These are phyloP conservation scores for Drosophila pandora DNA, from an alignment of 1,140 invertebrate species.

Conservation along the genomic window DNA sequence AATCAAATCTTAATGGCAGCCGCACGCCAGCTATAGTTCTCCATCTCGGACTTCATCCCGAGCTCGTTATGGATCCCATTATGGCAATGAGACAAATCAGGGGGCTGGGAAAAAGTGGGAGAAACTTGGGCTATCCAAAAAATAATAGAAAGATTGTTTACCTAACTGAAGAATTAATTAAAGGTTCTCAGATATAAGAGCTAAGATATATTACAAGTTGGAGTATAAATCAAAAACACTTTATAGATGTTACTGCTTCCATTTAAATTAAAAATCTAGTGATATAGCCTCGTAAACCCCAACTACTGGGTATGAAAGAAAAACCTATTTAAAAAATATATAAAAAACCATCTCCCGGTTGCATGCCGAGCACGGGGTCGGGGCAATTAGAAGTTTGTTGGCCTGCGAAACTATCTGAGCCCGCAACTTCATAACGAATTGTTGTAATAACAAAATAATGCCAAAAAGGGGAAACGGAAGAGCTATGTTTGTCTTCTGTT, in stretches of 20 bases:
- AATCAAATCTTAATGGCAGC: slow-evolving; percentile 62
- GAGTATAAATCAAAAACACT: neutral
- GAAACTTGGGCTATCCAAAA: neutral
- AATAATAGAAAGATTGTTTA: neutral
- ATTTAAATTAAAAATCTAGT: neutral
- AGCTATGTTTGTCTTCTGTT: slow-evolving; percentile 56
- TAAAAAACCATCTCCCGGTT: slow-evolving; percentile 34
- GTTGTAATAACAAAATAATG: slow-evolving; percentile 59
- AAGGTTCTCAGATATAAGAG: too few relatives aligned
- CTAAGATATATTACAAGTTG: too few relatives aligned
- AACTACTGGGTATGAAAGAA: neutral
- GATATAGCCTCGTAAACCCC: neutral
- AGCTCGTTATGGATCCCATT: slow-evolving; percentile 54
- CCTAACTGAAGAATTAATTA: too few relatives aligned
- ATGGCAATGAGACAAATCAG: slow-evolving; percentile 17
- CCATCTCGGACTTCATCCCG: slow-evolving; percentile 8
- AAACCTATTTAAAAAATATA: neutral
- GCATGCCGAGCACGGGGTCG: slow-evolving; percentile 49
- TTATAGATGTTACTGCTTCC: neutral
- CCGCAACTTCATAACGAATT: slow-evolving; percentile 60
- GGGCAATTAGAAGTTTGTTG: slow-evolving; percentile 75
- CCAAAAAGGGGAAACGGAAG: slow-evolving; percentile 23
- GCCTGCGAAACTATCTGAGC: slow-evolving; percentile 49
- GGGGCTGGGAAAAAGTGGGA: neutral
- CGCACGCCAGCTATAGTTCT: slow-evolving; percentile 47